phyloP scores from a whole-genome alignment of 2,888 invertebrate species.

The Drosophila nr. medialis region DNA sequence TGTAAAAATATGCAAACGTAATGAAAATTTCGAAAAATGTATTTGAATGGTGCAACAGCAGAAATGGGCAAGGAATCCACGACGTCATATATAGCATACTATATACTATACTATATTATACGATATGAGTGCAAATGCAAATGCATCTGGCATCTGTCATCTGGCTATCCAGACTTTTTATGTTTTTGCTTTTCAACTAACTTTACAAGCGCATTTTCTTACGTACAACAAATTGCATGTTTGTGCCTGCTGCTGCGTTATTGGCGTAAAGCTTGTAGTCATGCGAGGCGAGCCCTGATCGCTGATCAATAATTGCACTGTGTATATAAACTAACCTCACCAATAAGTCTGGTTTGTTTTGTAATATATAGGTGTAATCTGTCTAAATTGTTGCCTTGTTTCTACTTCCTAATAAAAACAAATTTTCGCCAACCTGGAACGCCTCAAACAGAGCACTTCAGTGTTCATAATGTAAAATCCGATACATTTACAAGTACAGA shows the following conservation, averaged over 20 bases:
- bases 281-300: conserved; percentile 30
- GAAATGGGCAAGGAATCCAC: conserved; percentile 74
- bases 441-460: conserved; percentile 82
- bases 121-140: conserved; percentile 16
- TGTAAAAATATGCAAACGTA: conserved; percentile 81
- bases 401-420: conserved; percentile 65
- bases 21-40: conserved; percentile 33
- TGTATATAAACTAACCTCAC: conserved; percentile 72
- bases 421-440: conserved; percentile 60
- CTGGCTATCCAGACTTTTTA: conserved; percentile 23
- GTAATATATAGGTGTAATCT: conserved; percentile 74
- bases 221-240: conserved; percentile 65
- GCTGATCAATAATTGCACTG: conserved; percentile 61
- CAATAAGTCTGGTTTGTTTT: conserved; percentile 60
- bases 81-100: conserved; percentile 82
- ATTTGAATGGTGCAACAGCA: conserved; percentile 37
- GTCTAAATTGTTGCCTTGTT: conserved; percentile 79
- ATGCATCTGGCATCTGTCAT: conserved; percentile 12
- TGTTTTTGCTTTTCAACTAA: conserved; percentile 52
- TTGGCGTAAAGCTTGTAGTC: conserved; percentile 75
- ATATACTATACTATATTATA: conserved; percentile 13
- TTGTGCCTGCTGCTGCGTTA: conserved; percentile 75
- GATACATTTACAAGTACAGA: conserved; percentile 74
- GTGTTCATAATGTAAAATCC: conserved; percentile 82
- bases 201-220: conserved; percentile 53